Evolutionary conservation across 1,140 invertebrate species (phyloP).

Genomic region (Odontomachus brunneus): DNA sequence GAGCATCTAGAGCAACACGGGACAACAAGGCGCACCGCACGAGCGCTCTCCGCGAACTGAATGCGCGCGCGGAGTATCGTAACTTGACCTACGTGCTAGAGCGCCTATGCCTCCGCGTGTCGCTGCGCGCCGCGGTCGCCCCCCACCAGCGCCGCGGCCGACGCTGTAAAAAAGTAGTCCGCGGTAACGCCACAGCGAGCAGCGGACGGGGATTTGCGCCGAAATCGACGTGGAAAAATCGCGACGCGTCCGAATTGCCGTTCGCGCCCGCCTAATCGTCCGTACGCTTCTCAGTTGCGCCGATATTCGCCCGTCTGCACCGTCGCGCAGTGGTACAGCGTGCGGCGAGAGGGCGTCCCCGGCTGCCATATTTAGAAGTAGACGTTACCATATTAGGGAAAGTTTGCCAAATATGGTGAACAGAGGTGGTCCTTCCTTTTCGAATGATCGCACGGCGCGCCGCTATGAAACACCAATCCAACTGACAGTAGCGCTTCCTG

Average conservation of each 20-base stretch:
- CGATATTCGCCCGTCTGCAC: slow-evolving; percentile 50
- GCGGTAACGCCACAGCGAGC: background rate
- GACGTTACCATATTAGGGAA: slow-evolving; percentile 90
- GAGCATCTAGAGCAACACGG: slow-evolving; percentile 77
- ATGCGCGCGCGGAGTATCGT: slow-evolving; percentile 76
- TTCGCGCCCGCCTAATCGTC: too few relatives aligned
- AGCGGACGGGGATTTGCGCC: slow-evolving; percentile 17
- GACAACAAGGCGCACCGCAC: slow-evolving; percentile 79
- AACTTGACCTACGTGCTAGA: slow-evolving; percentile 84
- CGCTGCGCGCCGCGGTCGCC: slow-evolving; percentile 73
- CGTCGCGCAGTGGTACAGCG: slow-evolving; percentile 83
- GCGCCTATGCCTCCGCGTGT: slow-evolving; percentile 80
- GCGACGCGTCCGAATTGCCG: background rate
- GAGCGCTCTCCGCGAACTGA: slow-evolving; percentile 84
- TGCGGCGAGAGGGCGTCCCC: slow-evolving; percentile 86
- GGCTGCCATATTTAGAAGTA: slow-evolving; percentile 91
- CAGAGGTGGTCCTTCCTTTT: slow-evolving; percentile 86
- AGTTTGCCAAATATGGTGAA: slow-evolving; percentile 90
- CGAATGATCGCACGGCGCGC: slow-evolving; percentile 81
- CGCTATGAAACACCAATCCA: slow-evolving; percentile 84
- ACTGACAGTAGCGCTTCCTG: slow-evolving; percentile 83
- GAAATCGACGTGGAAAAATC: slow-evolving; percentile 58
- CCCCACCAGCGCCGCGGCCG: slow-evolving; percentile 60
- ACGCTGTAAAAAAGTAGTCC: slow-evolving; percentile 77
- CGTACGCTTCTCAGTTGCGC: background rate